Conservation (phyloP, 1,140 invertebrate species). For the Nephila pilipes region DNA sequence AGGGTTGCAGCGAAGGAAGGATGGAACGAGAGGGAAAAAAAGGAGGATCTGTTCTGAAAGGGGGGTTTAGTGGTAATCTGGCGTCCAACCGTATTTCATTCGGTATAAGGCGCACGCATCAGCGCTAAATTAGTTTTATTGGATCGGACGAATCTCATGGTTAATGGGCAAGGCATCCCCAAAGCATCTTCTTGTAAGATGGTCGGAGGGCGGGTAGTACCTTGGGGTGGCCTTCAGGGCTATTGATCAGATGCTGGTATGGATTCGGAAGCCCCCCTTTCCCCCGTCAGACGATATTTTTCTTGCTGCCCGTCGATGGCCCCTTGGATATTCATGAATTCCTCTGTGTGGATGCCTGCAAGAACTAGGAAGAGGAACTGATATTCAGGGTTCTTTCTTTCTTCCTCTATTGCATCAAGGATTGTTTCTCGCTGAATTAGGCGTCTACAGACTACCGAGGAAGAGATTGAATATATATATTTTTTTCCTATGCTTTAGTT, state of each 20-base stretch:
- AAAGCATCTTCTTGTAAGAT: constrained; percentile 33
- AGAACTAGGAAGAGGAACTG: neutral
- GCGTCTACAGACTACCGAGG: neutral
- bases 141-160: constrained; percentile 72
- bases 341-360: neutral
- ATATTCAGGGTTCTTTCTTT: constrained; percentile 2
- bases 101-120: constrained; percentile 72
- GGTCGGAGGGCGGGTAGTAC: neutral
- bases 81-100: constrained; percentile 65
- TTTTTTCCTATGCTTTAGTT: neutral
- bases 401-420: constrained; percentile 6
- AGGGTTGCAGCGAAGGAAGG: neutral
- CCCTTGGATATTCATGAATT: constrained; percentile 48
- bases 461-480: constrained; percentile 2
- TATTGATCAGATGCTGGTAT: constrained; percentile 62
- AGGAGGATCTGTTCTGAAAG: constrained; percentile 45
- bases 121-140: constrained; percentile 76
- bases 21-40: constrained; percentile 7
- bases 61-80: constrained; percentile 66
- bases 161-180: constrained; percentile 65
- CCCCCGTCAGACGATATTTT: constrained; percentile 4
- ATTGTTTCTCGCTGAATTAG: constrained; percentile 31
- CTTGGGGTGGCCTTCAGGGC: neutral
- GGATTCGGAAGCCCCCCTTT: constrained; percentile 1
- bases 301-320: neutral